These are phyloP conservation scores for Thaumatotibia leucotreta DNA, from an alignment of 1,140 invertebrate species.

Conservation along the genomic window DNA sequence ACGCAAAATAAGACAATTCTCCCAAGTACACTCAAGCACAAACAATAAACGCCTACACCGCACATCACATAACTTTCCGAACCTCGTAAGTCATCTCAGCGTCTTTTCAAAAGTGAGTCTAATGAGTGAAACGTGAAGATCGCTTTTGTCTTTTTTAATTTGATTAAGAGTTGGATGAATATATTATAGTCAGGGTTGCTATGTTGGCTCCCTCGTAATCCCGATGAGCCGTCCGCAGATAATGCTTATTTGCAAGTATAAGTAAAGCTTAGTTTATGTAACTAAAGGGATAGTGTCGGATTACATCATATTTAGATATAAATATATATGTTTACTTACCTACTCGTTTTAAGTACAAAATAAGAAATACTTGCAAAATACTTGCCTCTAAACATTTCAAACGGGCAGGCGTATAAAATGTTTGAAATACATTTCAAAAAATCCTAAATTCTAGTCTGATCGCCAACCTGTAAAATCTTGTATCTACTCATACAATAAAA, in stretches of 20 bases:
- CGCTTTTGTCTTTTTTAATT: background rate
- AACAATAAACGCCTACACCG: background rate
- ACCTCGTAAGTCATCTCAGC: background rate
- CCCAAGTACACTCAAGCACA: background rate
- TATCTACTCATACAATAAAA: too few species aligned
- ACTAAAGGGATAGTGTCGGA: background rate
- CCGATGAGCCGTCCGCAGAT: background rate
- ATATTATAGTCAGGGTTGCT: background rate
- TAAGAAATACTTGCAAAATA: too few species aligned
- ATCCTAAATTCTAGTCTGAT: too few species aligned
- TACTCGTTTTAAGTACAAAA: background rate
- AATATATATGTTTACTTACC: background rate
- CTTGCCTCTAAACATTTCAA: too few species aligned
- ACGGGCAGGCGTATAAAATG: too few species aligned
- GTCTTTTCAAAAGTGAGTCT: background rate
- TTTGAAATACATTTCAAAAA: too few species aligned
- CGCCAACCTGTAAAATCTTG: too few species aligned
- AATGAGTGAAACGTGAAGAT: background rate
- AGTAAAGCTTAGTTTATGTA: background rate
- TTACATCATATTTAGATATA: background rate
- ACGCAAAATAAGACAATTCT: slow-evolving; percentile 1
- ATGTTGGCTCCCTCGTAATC: background rate
- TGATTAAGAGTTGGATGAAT: background rate
- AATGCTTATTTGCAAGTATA: background rate
- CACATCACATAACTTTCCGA: background rate